phyloP scores from a whole-genome alignment of 1,140 invertebrate species.

The Penaeus chinensis region DNA sequence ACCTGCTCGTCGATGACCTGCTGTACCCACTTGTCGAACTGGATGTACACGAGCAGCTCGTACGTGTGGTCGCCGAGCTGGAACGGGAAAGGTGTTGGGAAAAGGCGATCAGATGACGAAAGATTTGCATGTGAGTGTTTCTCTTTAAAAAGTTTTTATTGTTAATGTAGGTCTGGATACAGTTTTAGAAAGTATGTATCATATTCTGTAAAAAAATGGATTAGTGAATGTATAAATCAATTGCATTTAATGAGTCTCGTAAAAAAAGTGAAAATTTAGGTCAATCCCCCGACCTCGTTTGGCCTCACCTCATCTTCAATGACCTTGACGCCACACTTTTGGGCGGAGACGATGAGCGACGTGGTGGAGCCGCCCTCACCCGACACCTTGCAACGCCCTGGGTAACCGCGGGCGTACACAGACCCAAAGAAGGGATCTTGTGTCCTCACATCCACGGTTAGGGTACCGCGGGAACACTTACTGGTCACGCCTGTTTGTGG shows the following conservation, averaged over 20 bases:
- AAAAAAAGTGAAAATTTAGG: background rate
- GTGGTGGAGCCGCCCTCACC: slow-evolving; percentile 72
- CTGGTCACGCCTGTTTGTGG: slow-evolving; percentile 42
- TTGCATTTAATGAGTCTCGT: too few species aligned
- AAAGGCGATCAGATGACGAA: background rate
- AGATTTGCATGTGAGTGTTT: too few species aligned
- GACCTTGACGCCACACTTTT: slow-evolving; percentile 76
- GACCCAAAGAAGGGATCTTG: slow-evolving; percentile 77
- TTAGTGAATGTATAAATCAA: too few species aligned
- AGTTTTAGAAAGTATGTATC: too few species aligned
- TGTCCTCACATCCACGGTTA: slow-evolving; percentile 73
- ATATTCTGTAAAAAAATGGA: too few species aligned
- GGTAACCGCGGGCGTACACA: slow-evolving; percentile 78
- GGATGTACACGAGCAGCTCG: slow-evolving; percentile 75
- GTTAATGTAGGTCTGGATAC: too few species aligned
- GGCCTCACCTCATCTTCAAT: slow-evolving; percentile 69
- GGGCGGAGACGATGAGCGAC: slow-evolving; percentile 73
- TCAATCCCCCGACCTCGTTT: background rate
- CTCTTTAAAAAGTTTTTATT: too few species aligned
- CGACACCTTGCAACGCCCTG: slow-evolving; percentile 73
- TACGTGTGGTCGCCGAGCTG: slow-evolving; percentile 72
- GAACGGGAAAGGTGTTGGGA: background rate
- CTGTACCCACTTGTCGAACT: slow-evolving; percentile 78
- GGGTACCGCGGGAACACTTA: slow-evolving; percentile 62
- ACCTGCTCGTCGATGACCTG: slow-evolving; percentile 78